Conservation (phyloP, 2,888 invertebrate species). For the Anagyrus pseudococci region DNA sequence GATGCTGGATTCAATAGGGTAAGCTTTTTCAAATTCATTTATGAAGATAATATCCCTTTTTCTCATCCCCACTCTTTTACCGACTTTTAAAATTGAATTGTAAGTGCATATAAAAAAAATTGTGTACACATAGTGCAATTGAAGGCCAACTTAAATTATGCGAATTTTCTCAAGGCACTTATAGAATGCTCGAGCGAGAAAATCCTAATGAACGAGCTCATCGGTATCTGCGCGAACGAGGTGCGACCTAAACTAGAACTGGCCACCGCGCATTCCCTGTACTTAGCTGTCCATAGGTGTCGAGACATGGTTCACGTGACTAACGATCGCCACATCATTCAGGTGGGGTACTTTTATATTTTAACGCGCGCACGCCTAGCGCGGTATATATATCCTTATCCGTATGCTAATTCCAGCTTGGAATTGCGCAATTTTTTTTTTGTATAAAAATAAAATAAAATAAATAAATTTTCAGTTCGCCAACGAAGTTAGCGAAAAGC, state of each 20-base stretch:
- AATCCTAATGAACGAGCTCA: conserved; percentile 71
- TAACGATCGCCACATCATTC: conserved; percentile 82
- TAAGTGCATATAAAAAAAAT: too few relatives aligned
- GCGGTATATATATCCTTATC: too few relatives aligned
- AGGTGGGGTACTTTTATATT: conserved; percentile 70
- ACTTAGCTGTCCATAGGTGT: conserved; percentile 84
- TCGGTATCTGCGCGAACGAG: conserved; percentile 81
- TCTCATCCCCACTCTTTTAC: not conserved
- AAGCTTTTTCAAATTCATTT: conserved; percentile 11
- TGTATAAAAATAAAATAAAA: not conserved
- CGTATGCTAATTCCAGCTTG: too few relatives aligned
- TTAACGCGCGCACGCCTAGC: too few relatives aligned
- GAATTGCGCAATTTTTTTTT: too few relatives aligned
- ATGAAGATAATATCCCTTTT: not conserved
- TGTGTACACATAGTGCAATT: too few relatives aligned
- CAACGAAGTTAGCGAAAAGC: conserved; percentile 84
- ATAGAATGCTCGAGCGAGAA: conserved; percentile 65
- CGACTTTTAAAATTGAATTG: not conserved
- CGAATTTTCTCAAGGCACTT: conserved; percentile 58
- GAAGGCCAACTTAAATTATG: too few relatives aligned
- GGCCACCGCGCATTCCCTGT: conserved; percentile 81
- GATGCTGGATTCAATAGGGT: conserved; percentile 75
- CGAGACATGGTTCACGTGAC: conserved; percentile 88
- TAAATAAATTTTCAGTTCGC: conserved; percentile 71
- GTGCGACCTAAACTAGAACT: conserved; percentile 79